These are phyloP conservation scores for Euplagia quadripunctaria DNA, from an alignment of 2,888 invertebrate species.

Conservation along the genomic window DNA sequence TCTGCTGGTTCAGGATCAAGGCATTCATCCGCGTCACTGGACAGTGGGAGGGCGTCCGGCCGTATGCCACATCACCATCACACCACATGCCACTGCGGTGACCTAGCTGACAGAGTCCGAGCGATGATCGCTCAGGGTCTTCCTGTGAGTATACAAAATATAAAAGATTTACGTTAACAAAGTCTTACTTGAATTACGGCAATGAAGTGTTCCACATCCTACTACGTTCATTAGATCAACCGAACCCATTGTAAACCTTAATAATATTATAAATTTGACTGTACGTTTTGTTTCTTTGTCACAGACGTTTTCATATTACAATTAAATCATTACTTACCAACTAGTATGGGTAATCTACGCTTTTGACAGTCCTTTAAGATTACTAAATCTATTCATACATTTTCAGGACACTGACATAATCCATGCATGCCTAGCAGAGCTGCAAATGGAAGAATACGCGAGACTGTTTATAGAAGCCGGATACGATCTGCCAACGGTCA, in stretches of 20 bases:
- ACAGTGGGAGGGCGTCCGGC: constrained; percentile 96
- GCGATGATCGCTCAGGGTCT: constrained; percentile 90
- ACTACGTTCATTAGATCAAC: too few species aligned
- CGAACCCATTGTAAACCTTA: too few species aligned
- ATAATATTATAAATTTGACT: too few species aligned
- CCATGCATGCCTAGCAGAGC: constrained; percentile 97
- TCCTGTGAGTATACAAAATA: constrained; percentile 84
- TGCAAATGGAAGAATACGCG: constrained; percentile 98
- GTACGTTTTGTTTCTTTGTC: too few species aligned
- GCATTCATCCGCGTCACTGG: constrained; percentile 95
- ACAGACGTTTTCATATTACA: too few species aligned
- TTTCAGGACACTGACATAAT: constrained; percentile 96
- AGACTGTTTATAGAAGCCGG: constrained; percentile 97
- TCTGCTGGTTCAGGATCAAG: constrained; percentile 95
- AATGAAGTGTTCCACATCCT: too few species aligned
- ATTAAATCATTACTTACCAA: too few species aligned
- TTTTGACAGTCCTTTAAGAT: too few species aligned
- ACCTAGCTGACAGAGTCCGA: constrained; percentile 91
- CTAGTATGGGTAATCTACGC: too few species aligned
- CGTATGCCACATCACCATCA: constrained; percentile 92
- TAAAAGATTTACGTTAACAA: neutral
- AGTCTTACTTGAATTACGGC: too few species aligned
- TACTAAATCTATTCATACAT: neutral
- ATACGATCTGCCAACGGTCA: constrained; percentile 98
- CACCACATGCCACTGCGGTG: constrained; percentile 92